These are phyloP conservation scores for Drosophila jambulina DNA, from an alignment of 1,140 invertebrate species.

Conservation along the genomic window DNA sequence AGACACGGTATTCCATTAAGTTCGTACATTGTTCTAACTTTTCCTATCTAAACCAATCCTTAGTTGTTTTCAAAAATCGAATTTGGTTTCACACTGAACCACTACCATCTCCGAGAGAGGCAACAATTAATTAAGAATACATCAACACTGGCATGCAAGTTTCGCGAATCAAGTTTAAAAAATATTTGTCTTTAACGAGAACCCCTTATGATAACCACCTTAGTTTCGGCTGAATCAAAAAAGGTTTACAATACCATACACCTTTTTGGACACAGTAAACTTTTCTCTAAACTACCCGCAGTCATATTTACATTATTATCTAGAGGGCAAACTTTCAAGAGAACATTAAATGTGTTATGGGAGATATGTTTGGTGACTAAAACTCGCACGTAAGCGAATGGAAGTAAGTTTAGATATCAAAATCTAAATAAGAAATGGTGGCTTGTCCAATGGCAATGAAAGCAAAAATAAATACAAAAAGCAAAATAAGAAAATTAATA, in stretches of 20 bases:
- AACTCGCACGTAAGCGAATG: slow-evolving; percentile 23
- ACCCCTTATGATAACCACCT: slow-evolving; percentile 20
- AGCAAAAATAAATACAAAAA: slow-evolving; percentile 22
- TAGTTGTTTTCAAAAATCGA: slow-evolving; percentile 30
- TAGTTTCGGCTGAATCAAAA: slow-evolving; percentile 53
- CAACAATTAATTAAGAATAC: slow-evolving; percentile 38
- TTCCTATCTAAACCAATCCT: slow-evolving; percentile 68
- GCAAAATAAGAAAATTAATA: slow-evolving; percentile 3
- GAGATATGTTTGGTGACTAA: slow-evolving; percentile 50
- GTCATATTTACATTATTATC: slow-evolving; percentile 21
- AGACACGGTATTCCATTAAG: slow-evolving; percentile 18
- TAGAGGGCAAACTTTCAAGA: slow-evolving; percentile 28
- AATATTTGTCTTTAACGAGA: slow-evolving; percentile 62
- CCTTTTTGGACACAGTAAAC: slow-evolving; percentile 23
- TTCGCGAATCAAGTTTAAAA: slow-evolving; percentile 68
- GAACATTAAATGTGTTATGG: slow-evolving; percentile 19
- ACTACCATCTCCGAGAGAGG: slow-evolving; percentile 46
- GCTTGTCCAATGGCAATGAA: slow-evolving; percentile 33
- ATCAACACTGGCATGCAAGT: slow-evolving; percentile 65
- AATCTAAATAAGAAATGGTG: slow-evolving; percentile 53
- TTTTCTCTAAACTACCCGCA: slow-evolving; percentile 23
- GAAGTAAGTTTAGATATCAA: slow-evolving; percentile 43
- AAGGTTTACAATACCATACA: slow-evolving; percentile 13
- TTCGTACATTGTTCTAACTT: slow-evolving; percentile 23
- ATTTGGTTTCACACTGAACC: slow-evolving; percentile 55